These are phyloP conservation scores for Acyrthosiphon pisum DNA, from an alignment of 1,140 invertebrate genomes.

Conservation along the genomic window DNA sequence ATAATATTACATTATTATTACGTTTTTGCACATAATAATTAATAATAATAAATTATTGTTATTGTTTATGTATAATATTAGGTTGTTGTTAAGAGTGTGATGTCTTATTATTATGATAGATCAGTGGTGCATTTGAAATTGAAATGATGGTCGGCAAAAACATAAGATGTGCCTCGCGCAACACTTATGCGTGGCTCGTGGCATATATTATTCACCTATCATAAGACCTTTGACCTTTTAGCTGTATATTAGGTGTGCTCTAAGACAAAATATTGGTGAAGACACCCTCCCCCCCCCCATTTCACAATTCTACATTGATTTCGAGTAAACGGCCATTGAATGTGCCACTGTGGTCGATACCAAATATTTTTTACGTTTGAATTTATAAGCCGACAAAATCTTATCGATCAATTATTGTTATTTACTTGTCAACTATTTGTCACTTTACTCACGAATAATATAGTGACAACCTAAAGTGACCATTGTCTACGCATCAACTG, in stretches of 20 bases:
- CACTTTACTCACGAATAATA: neutral
- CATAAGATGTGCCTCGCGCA: neutral
- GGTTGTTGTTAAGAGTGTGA: neutral
- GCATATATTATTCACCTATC: too few species aligned
- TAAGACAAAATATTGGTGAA: neutral
- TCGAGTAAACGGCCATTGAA: neutral
- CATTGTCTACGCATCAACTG: neutral
- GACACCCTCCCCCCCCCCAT: too few species aligned
- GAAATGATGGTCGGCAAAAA: neutral
- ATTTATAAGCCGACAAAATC: too few species aligned
- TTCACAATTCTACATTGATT: fast-evolving
- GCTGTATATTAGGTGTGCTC: neutral
- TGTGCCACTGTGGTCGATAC: neutral
- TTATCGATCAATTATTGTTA: too few species aligned
- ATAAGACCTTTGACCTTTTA: neutral
- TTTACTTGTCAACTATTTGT: neutral
- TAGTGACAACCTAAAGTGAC: neutral
- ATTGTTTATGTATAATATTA: neutral
- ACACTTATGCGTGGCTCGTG: neutral
- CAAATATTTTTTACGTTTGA: neutral
- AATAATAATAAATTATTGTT: neutral
- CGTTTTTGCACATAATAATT: neutral
- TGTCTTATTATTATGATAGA: neutral
- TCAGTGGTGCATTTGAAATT: neutral
- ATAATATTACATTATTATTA: neutral